Evolutionary conservation across 2,888 invertebrate species (phyloP), one percentile per base, ranked within the genome.

Genomic region (Pyrrhopygopsis socrates): DNA sequence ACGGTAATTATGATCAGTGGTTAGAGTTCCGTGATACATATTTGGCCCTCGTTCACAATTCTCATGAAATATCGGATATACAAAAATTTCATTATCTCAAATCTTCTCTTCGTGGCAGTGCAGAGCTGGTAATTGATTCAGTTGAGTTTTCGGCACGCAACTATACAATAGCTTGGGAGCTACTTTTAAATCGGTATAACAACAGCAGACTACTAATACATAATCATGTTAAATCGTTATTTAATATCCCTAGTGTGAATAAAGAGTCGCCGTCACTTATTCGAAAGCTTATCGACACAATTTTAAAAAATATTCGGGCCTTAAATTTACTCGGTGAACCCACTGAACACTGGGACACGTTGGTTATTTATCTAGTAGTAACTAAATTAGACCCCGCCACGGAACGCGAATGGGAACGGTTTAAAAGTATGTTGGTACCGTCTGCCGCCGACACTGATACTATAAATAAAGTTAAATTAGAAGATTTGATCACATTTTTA

Each of bases 241-340:
- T 84, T 74, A 63, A 41, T 27, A 80, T 75, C 15, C 41, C 38
- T 24, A 67, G n/a, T 30, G 13, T 60, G 24, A 45, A 29, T 15
- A 75, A 60, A 70, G 79, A 68, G 58, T 80, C 50, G 22, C 45
- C 50, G n/a, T 13, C 30, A 29, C 29, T 20, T 24, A 18, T 83
- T n/a, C 24, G 78, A 70, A 90, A 60, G 50, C 75, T 87, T 50
- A 81, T 67, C 79, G 86, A 89, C 76, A 58, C 73, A 11, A 81
- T 58, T 84, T 84, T 67, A 86, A 86, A 85, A 41, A 90, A 91
- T 79, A 82, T 92, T 88, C 84, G 86, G 87, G 91, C 93, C 92
- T 63, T 30, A 67, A 30, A 67, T n/a, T 54, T 54, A 54, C 54
- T 54, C 20, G 54, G 54, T n/a, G 54, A 54, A 54, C 54, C 54